These are phyloP conservation scores for Steatocranus sp. DNA, from an alignment of 2,797 vertebrate genomes.

Conservation along the genomic window DNA sequence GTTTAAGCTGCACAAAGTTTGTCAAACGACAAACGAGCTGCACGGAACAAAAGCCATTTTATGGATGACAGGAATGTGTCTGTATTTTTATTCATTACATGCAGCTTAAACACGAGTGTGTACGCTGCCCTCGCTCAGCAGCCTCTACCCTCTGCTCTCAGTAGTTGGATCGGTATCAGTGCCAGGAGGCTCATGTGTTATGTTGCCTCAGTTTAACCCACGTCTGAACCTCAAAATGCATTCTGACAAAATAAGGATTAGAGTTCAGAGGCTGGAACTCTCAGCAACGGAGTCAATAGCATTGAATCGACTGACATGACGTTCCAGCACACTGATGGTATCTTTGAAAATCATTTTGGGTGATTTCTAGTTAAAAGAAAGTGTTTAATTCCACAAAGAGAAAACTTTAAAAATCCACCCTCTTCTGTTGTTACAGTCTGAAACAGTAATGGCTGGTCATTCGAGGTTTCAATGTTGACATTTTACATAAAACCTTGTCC, in stretches of 20 bases:
- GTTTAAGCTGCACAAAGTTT: neutral
- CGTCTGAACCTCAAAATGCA: accelerated
- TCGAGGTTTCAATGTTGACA: accelerated
- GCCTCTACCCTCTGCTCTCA: neutral
- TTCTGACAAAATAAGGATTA: neutral
- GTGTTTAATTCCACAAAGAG: neutral
- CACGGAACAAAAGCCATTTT: neutral
- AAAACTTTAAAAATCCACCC: neutral
- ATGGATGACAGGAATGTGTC: neutral
- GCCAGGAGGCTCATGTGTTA: neutral
- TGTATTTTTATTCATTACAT: neutral
- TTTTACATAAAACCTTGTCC: neutral
- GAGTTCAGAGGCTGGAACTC: neutral
- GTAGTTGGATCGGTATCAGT: neutral
- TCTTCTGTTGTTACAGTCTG: neutral
- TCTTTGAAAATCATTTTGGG: accelerated
- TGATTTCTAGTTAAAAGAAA: neutral
- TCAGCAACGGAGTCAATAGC: neutral
- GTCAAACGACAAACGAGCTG: neutral
- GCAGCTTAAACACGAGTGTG: neutral
- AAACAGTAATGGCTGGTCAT: accelerated
- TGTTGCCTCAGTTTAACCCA: neutral
- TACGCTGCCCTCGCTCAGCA: neutral
- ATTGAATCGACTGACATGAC: accelerated
- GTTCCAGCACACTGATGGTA: accelerated